phyloP scores from a whole-genome alignment of 1,140 invertebrate species.

The Colletes gigas region DNA sequence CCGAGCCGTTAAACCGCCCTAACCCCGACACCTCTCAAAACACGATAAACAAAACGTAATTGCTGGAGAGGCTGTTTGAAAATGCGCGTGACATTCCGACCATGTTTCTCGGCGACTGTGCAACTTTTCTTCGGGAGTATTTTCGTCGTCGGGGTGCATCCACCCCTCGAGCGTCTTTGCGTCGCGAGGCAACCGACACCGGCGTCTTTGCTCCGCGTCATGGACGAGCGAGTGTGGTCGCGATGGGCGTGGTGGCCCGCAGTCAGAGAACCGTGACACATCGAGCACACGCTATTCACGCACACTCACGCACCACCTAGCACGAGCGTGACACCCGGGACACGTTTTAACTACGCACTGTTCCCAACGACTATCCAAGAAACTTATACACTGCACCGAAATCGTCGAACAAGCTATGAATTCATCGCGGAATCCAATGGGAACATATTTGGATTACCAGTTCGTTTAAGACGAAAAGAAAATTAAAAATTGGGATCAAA shows the following conservation, averaged over 20 bases:
- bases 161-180: constrained; percentile 49
- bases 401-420: too few relatives aligned
- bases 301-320: constrained; percentile 45
- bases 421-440: too few relatives aligned
- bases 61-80: background rate
- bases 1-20: background rate
- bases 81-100: background rate
- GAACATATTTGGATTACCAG: too few relatives aligned
- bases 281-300: constrained; percentile 71
- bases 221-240: constrained; percentile 75
- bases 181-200: constrained; percentile 54
- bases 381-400: too few relatives aligned
- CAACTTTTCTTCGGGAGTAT: constrained; percentile 45
- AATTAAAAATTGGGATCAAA: too few relatives aligned
- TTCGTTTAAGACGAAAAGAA: too few relatives aligned
- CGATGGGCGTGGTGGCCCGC: constrained; percentile 75
- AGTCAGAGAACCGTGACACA: constrained; percentile 74
- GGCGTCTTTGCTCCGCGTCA: constrained; percentile 73
- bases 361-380: too few relatives aligned
- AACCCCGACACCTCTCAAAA: background rate
- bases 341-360: constrained; percentile 45
- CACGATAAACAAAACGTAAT: background rate
- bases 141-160: constrained; percentile 41
- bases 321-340: constrained; percentile 59
- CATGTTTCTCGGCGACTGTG: background rate